Evolutionary conservation across 2,888 invertebrate species (phyloP), one percentile per base, ranked within the genome.

Genomic region (Netelia inedita): DNA sequence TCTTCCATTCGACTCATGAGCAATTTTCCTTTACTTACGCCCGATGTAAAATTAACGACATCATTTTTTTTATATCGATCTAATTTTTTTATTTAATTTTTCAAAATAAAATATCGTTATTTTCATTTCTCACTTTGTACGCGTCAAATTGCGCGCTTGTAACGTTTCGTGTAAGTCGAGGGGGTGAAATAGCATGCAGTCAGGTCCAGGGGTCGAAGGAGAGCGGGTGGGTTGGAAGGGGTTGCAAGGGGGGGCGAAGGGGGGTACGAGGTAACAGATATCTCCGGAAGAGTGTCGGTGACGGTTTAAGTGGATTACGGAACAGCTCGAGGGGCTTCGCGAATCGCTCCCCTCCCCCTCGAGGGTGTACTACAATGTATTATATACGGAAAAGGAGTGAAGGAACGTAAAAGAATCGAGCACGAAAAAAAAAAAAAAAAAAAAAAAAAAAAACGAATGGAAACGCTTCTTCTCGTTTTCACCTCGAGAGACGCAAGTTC

Each of bases 221-320:
- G 11, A 43, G 46, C 1, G 11, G 46, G 46, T n/a, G n/a, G n/a
- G n/a, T n/a, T n/a, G n/a, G n/a, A n/a, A n/a, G n/a, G n/a, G n/a
- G n/a, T n/a, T n/a, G 46, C 2, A 8, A 14, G 46, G 1, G 14
- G 46, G 14, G 14, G 14, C 9, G 9, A 41, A 14, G 14, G 35
- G n/a, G 35, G 10, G 14, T 14, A 53, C 9, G 14, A 5, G 59
- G 61, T 35, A 59, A 79, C 66, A 79, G 57, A 69, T 82, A 81
- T 82, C 74, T 65, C 50, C 23, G 19, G 43, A 63, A 55, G 61
- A 79, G 79, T 78, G 61, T 69, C 79, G 43, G 72, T 75, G 65
- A 59, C 71, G 46, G 68, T 72, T 53, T 85, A 85, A 85, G 71
- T 82, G 79, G 85, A 85, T 85, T 85, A 80, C 46, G 43, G n/a